These are phyloP conservation scores for Molossus molossus DNA, from an alignment of 2,797 vertebrate genomes.

Conservation along the genomic window DNA sequence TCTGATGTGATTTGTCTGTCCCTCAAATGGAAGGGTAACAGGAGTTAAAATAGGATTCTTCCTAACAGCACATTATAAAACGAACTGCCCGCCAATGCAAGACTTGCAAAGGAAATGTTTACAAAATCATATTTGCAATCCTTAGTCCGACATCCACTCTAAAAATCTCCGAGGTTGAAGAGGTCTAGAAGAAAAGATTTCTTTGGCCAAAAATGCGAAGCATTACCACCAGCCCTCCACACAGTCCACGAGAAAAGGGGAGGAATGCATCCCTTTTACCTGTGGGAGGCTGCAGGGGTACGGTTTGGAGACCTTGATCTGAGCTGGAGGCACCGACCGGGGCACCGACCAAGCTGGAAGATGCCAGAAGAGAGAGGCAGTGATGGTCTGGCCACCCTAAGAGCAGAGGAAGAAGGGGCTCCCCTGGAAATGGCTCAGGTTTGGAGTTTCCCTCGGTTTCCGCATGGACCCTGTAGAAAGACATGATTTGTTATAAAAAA, in stretches of 20 bases:
- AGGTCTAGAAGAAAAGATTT: slow-evolving; percentile 16
- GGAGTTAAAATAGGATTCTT: background rate
- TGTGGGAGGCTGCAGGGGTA: background rate
- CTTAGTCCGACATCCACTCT: background rate
- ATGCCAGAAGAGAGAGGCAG: background rate
- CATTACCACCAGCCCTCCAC: background rate
- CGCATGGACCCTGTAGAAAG: background rate
- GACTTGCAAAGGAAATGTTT: slow-evolving; percentile 11
- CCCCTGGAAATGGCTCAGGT: background rate
- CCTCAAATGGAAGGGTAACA: background rate
- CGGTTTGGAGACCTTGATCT: background rate
- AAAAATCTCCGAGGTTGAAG: background rate
- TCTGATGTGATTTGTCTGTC: background rate
- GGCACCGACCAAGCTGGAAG: background rate
- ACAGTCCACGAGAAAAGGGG: background rate
- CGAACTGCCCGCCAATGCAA: background rate
- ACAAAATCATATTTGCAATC: background rate
- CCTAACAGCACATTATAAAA: background rate
- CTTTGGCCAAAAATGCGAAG: background rate
- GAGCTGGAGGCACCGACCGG: background rate
- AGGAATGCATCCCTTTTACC: background rate
- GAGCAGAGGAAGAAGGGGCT: background rate
- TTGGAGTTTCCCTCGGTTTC: background rate
- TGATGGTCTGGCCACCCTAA: background rate
- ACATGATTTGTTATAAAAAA: background rate